These are phyloP conservation scores for Portevinia maculata DNA, from an alignment of 2,888 invertebrate species.

Conservation along the genomic window DNA sequence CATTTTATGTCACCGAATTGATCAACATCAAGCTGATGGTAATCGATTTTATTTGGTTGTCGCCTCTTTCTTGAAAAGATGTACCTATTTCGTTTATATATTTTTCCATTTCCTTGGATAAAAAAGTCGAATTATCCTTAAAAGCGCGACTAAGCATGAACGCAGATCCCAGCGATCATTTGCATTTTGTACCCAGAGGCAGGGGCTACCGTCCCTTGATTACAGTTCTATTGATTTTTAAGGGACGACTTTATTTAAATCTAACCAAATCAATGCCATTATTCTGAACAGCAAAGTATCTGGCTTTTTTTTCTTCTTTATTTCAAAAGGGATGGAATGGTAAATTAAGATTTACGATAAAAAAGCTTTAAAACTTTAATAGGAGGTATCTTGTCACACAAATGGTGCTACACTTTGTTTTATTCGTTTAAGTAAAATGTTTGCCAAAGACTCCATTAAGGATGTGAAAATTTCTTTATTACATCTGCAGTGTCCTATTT, in stretches of 20 bases:
- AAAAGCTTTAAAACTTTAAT: not conserved
- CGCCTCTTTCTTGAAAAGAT: not conserved
- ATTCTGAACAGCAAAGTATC: not conserved
- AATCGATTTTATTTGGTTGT: slow-evolving; percentile 1
- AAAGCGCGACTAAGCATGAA: not conserved
- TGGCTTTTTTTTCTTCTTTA: slow-evolving; percentile 1
- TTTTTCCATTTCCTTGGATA: not conserved
- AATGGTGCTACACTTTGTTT: not conserved
- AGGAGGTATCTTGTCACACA: not conserved
- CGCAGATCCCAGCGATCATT: not conserved
- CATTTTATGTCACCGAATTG: slow-evolving; percentile 33
- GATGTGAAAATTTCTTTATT: slow-evolving; percentile 18
- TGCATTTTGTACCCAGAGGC: not conserved
- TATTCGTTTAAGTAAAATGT: not conserved
- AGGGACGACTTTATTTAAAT: slow-evolving; percentile 27
- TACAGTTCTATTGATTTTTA: not conserved
- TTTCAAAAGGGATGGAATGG: slow-evolving; percentile 15
- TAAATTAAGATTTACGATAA: slow-evolving; percentile 6
- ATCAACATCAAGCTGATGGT: slow-evolving; percentile 23
- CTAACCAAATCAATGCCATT: slow-evolving; percentile 35
- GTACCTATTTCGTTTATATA: not conserved
- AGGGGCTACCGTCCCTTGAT: not conserved
- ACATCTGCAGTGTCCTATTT: slow-evolving; percentile 21
- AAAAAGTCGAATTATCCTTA: not conserved
- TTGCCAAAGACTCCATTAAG: slow-evolving; percentile 40